Evolutionary conservation across 1,140 invertebrate genomes (phyloP).

Genomic region (Conopomorpha cramerella): DNA sequence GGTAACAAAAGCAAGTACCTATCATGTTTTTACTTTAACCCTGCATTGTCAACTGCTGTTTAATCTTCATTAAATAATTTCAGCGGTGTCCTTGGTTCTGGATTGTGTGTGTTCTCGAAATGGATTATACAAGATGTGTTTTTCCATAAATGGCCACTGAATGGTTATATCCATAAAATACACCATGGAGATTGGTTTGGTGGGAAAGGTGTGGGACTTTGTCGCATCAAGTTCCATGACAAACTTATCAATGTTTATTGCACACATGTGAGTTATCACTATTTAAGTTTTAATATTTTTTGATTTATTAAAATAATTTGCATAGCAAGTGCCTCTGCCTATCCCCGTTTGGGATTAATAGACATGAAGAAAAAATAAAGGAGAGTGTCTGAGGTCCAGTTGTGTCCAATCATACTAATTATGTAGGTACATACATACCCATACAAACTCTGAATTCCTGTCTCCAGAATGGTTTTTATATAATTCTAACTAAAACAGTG

Average conservation of each 20-base stretch:
- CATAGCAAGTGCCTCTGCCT: no score
- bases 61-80: constrained; percentile 10
- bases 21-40: neutral
- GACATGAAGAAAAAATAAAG: no score
- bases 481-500: no score
- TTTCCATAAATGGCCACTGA: constrained; percentile 92
- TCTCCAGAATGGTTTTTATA: no score
- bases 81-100: constrained; percentile 91
- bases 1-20: no score
- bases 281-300: no score
- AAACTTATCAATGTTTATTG: constrained; percentile 84
- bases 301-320: no score
- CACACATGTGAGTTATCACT: constrained; percentile 92
- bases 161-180: constrained; percentile 95
- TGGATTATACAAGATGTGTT: constrained; percentile 86
- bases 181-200: constrained; percentile 98
- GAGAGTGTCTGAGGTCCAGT: no score
- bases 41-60: constrained; percentile 3
- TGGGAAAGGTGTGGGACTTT: constrained; percentile 94
- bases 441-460: no score
- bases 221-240: constrained; percentile 70
- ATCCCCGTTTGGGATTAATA: no score
- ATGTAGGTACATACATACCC: no score
- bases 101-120: constrained; percentile 88
- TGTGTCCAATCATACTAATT: no score